These are phyloP conservation scores for Onthophagus sagittarius DNA, from an alignment of 2,888 invertebrate species.

Conservation along the genomic window DNA sequence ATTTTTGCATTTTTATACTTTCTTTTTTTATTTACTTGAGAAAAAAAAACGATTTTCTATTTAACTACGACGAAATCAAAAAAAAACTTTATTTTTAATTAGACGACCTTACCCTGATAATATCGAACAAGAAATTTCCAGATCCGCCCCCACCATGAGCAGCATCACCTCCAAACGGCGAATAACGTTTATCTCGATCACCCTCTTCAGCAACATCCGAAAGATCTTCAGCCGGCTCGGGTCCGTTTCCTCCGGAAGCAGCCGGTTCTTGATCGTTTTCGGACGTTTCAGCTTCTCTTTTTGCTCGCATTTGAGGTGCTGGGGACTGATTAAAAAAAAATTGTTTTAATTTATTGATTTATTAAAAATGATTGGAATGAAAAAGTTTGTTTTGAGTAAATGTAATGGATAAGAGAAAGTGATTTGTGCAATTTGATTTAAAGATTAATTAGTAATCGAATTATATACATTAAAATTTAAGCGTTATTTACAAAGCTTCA, in stretches of 20 bases:
- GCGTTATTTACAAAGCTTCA: slow-evolving; percentile 10
- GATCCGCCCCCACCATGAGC: slow-evolving; percentile 58
- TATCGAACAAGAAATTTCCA: slow-evolving; percentile 85
- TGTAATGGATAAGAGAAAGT: background rate
- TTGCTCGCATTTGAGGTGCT: slow-evolving; percentile 34
- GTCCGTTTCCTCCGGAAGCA: slow-evolving; percentile 58
- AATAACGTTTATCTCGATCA: slow-evolving; percentile 78
- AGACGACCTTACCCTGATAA: slow-evolving; percentile 70
- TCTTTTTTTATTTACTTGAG: background rate
- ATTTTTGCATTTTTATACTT: background rate
- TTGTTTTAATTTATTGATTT: background rate
- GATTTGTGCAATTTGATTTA: background rate
- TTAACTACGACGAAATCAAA: background rate
- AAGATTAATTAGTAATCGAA: background rate
- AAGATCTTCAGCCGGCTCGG: slow-evolving; percentile 67
- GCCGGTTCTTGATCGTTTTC: slow-evolving; percentile 46
- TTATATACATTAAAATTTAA: background rate
- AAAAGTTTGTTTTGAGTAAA: no score
- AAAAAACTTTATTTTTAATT: background rate
- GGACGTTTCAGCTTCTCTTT: slow-evolving; percentile 41
- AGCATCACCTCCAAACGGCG: slow-evolving; percentile 59
- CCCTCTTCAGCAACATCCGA: slow-evolving; percentile 69
- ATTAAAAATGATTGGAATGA: no score
- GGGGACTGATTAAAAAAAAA: slow-evolving; percentile 37
- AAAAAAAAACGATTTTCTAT: background rate